These are phyloP conservation scores for Tapera naevia DNA, from an alignment of 2,797 vertebrate species.

Conservation along the genomic window DNA sequence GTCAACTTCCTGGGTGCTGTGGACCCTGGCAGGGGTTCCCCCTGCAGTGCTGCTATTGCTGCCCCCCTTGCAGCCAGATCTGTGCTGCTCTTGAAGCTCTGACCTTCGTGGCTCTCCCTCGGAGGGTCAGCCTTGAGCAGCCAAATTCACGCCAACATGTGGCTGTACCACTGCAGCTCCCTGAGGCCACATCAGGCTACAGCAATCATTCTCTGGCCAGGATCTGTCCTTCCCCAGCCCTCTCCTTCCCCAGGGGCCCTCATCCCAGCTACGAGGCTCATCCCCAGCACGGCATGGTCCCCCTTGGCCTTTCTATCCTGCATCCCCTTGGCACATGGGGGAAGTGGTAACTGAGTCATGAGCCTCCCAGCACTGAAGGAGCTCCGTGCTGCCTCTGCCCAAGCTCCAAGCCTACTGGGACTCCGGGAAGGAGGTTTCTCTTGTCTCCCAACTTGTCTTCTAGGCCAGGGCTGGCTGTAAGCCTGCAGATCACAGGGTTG, in stretches of 20 bases:
- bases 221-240: background rate
- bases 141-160: background rate
- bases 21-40: background rate
- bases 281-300: accelerated
- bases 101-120: accelerated
- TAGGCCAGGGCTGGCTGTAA: background rate
- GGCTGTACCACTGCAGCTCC: accelerated
- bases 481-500: background rate
- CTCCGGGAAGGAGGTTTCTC: background rate
- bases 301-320: background rate
- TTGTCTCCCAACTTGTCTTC: background rate
- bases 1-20: background rate
- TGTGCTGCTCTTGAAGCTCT: background rate
- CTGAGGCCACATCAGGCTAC: accelerated
- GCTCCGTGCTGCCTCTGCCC: background rate
- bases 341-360: background rate
- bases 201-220: accelerated
- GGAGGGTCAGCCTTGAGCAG: background rate
- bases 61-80: accelerated
- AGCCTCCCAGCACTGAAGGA: background rate
- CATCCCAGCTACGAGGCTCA: background rate
- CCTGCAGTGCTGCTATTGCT: background rate
- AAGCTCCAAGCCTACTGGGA: background rate
- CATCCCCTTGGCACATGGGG: background rate
- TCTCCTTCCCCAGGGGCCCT: background rate